Base-by-base conservation (phyloP, 2,797 vertebrate genomes). In the Gambelia wislizenii region DNA sequence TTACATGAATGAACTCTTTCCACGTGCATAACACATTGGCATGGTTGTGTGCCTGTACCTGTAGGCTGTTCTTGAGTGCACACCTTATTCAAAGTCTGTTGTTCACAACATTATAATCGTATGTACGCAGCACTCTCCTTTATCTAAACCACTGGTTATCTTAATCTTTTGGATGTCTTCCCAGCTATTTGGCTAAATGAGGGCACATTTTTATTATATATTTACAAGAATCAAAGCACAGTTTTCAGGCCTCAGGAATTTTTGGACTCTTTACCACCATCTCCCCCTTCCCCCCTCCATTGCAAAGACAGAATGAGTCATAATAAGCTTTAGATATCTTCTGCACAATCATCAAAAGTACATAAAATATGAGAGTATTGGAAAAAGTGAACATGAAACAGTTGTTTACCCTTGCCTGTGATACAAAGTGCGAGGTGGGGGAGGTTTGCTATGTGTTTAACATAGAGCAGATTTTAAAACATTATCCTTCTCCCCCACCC, bases 151-250 rank as follows among this genome's bases (percentile, higher is more conserved):
- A 69, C 84, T 89, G 84, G 77, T 89, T 89, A 89, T 89, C 89
- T 89, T 89, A 86, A 89, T 89, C 89, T 89, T 86, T 89, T 89
- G 89, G 84, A 89, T 86, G 78, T 56, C 84, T 76, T 89, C 89
- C 89, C 84, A 86, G 47, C 84, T 47, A 69, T 89, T 89, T 86
- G 89, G 79, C 89, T 89, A 86, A 75, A 86, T 2, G 84, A 86
- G 69, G 84, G 47, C 79, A 86, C 70, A 86, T 89, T 86, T 89
- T 86, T 86, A 89, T 86, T 83, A 78, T 70, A 91, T 89, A 61
- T 79, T 91, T 85, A 39, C 49, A 83, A 22, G 54, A 90, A 86
- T 79, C 87, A 91, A 61, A 36, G 0, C 39, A 25, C 52, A 0
- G 0, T 56, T 87, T 89, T 49, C 16, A 76, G 78, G 42, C 83